phyloP scores from a whole-genome alignment of 1,140 invertebrate species.

The Scylla paramamosain region DNA sequence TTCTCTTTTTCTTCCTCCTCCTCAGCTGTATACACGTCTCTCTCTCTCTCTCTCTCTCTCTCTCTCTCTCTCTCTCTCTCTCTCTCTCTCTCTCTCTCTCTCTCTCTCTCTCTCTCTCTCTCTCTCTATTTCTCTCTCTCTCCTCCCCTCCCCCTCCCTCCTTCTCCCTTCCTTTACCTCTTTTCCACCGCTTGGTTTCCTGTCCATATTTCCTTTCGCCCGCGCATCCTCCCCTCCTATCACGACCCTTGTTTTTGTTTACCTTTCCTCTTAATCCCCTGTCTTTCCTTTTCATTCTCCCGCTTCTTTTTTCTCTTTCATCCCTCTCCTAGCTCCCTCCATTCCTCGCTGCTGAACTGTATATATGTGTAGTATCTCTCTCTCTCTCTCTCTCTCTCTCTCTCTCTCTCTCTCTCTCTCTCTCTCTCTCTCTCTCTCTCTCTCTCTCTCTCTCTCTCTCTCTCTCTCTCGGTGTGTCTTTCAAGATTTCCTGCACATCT shows the following conservation, averaged over 20 bases:
- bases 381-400: neutral
- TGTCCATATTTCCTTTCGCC: neutral
- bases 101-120: slow-evolving; percentile 21
- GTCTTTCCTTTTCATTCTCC: neutral
- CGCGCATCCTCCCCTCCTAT: neutral
- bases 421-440: neutral
- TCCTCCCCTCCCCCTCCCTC: neutral
- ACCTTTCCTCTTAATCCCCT: neutral
- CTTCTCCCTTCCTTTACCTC: neutral
- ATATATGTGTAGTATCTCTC: neutral
- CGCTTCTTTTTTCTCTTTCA: neutral
- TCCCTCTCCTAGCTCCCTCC: neutral
- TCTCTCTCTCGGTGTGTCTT: neutral
- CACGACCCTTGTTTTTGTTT: neutral
- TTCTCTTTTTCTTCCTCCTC: neutral
- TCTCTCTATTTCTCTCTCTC: too few species aligned
- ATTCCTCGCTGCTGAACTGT: neutral
- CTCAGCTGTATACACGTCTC: neutral
- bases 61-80: neutral
- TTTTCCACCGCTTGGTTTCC: neutral
- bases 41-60: slow-evolving; percentile 8
- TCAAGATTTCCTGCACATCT: neutral
- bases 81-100: neutral
- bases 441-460: neutral
- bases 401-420: neutral